These are phyloP conservation scores for Drosophila stalkeri DNA, from an alignment of 2,888 invertebrate species.

Conservation along the genomic window DNA sequence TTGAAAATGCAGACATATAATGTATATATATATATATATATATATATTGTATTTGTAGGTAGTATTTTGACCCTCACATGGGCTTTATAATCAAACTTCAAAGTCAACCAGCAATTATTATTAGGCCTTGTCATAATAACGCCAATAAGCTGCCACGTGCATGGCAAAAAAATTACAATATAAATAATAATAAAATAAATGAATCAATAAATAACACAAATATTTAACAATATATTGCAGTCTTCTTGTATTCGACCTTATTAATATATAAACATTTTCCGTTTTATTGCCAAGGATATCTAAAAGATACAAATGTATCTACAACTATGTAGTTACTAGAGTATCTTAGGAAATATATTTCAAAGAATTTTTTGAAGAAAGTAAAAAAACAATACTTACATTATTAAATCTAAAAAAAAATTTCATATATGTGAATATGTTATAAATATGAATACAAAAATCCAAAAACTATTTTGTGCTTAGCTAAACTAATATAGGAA, in stretches of 20 bases:
- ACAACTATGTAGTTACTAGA: no score
- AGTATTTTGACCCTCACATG: slow-evolving; percentile 65
- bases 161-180: slow-evolving; percentile 15
- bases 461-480: no score
- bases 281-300: slow-evolving; percentile 31
- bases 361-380: not conserved
- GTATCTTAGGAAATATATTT: not conserved
- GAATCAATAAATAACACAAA: slow-evolving; percentile 16
- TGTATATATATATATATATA: not conserved
- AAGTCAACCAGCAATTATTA: slow-evolving; percentile 66
- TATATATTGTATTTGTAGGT: not conserved
- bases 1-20: slow-evolving; percentile 38
- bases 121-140: slow-evolving; percentile 50
- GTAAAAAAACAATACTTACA: not conserved
- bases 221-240: slow-evolving; percentile 37
- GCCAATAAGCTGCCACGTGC: slow-evolving; percentile 35
- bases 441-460: not conserved
- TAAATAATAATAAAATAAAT: not conserved
- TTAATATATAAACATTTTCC: slow-evolving; percentile 40
- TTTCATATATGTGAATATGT: not conserved
- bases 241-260: slow-evolving; percentile 26
- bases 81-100: slow-evolving; percentile 74
- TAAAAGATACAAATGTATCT: slow-evolving; percentile 14
- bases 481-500: not conserved
- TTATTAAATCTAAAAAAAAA: not conserved